These are phyloP conservation scores for Dermatemys mawii DNA, from an alignment of 2,113 vertebrate species.

Conservation along the genomic window DNA sequence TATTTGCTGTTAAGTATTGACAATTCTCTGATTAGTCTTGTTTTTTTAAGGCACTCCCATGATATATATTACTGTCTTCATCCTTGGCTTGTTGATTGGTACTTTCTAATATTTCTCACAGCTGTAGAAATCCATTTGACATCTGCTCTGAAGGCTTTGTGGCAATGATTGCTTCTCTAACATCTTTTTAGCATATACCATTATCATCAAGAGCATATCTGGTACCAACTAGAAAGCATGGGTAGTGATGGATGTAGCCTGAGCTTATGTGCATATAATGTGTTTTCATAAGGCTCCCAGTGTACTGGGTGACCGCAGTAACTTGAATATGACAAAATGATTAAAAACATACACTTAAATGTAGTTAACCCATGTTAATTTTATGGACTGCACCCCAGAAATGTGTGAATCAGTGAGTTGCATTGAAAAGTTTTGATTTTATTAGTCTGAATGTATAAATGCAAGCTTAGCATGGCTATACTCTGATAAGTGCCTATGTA, in stretches of 20 bases:
- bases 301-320: background rate
- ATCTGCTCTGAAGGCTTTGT: background rate
- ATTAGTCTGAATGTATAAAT: background rate
- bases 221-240: background rate
- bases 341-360: background rate
- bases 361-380: slow-evolving; percentile 23
- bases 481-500: background rate
- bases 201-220: background rate
- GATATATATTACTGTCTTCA: slow-evolving; percentile 16
- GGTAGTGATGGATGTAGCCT: background rate
- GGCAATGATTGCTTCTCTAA: background rate
- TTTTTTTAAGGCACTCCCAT: slow-evolving; percentile 13
- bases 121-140: background rate
- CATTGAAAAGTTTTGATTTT: slow-evolving; percentile 12
- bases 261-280: background rate
- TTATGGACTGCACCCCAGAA: background rate
- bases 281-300: background rate
- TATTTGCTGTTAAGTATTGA: background rate
- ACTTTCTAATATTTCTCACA: background rate
- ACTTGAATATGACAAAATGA: slow-evolving; percentile 9
- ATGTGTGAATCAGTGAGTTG: background rate
- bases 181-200: background rate
- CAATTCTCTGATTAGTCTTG: slow-evolving; percentile 5
- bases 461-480: background rate
- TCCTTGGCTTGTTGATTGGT: background rate